Percentiles rank a stretch among this genome's conserved stretches.
Conservation (phyloP, 2,888 invertebrate species). For the Chrysodeixis includens region DNA sequence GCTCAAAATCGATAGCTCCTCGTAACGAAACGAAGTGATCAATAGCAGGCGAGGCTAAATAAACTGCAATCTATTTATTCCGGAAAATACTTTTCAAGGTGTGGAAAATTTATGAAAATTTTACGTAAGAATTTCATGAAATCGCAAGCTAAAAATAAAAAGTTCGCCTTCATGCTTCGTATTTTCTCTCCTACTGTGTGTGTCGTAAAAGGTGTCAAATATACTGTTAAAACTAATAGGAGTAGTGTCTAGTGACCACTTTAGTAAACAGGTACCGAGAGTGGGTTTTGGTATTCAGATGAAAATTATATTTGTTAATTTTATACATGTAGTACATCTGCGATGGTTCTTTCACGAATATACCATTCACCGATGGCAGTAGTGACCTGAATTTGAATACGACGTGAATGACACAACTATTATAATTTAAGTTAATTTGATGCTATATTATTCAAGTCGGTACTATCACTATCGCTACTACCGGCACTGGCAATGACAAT, state of each 20-base stretch:
- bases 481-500: neutral
- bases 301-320: neutral
- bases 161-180: slow-evolving; percentile 1
- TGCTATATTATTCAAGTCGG: neutral
- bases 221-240: neutral
- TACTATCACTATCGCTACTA: neutral
- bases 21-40: neutral
- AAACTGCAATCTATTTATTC: neutral
- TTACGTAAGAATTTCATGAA: neutral
- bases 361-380: neutral
- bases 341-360: neutral
- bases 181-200: neutral
- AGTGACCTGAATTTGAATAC: no score
- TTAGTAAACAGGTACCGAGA: neutral
- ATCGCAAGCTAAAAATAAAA: slow-evolving; percentile 4
- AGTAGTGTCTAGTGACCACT: neutral
- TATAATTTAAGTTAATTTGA: no score
- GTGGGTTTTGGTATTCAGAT: neutral
- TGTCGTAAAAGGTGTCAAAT: slow-evolving; percentile 7
- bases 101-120: neutral
- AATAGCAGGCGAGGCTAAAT: neutral
- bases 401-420: neutral
- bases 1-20: neutral
- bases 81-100: neutral
- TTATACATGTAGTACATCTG: neutral